Conservation (phyloP, 2,888 invertebrate genomes). For the Lepetodrilus schrolli region DNA sequence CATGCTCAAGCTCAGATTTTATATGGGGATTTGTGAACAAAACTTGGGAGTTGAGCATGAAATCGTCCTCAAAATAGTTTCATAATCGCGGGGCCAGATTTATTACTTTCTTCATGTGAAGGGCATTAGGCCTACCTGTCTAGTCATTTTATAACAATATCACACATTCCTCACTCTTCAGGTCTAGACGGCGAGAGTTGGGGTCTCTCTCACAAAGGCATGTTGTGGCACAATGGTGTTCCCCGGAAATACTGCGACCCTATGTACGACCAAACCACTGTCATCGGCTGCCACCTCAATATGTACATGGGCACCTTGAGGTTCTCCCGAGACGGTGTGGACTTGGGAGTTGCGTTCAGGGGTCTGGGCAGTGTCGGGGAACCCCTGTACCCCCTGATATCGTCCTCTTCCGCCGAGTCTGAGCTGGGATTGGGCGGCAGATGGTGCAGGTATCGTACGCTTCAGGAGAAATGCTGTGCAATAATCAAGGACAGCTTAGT, state of each 20-base stretch:
- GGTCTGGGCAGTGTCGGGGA: constrained; percentile 43
- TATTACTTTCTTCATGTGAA: too few species aligned
- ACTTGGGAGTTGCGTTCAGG: constrained; percentile 62
- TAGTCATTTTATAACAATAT: too few species aligned
- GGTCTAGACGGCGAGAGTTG: constrained; percentile 65
- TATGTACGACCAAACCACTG: constrained; percentile 57
- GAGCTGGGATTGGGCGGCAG: constrained; percentile 59
- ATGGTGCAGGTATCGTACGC: constrained; percentile 50
- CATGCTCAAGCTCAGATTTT: too few species aligned
- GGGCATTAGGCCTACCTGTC: too few species aligned
- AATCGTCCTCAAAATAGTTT: too few species aligned
- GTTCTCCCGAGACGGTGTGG: constrained; percentile 57
- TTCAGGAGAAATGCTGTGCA: constrained; percentile 60
- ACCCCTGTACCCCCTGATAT: constrained; percentile 61
- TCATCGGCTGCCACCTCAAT: constrained; percentile 63
- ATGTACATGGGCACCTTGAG: constrained; percentile 59
- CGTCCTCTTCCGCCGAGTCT: constrained; percentile 61
- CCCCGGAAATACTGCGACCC: constrained; percentile 60
- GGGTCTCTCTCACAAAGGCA: constrained; percentile 70
- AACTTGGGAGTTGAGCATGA: too few species aligned
- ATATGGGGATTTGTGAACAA: too few species aligned
- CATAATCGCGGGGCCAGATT: too few species aligned
- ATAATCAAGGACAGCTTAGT: constrained; percentile 47
- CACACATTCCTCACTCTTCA: constrained; percentile 33
- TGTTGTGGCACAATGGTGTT: constrained; percentile 60